Evolutionary conservation across 2,113 vertebrate genomes (phyloP).

Genomic region (Ciconia maguari): DNA sequence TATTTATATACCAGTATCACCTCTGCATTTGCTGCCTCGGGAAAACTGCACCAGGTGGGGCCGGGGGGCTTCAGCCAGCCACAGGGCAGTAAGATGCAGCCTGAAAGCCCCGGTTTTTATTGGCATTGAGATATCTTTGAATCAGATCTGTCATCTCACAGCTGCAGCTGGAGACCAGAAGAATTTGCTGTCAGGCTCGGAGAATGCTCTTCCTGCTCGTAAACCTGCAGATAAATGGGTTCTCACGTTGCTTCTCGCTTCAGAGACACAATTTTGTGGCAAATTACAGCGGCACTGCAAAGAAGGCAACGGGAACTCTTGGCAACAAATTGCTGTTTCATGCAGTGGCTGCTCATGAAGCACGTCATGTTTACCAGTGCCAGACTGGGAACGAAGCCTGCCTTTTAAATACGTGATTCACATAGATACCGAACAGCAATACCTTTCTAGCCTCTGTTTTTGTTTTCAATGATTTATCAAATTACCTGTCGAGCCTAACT

Average conservation of each 20-base stretch:
- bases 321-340: neutral
- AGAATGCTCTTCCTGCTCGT: neutral
- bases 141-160: neutral
- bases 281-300: neutral
- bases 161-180: neutral
- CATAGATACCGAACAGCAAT: neutral
- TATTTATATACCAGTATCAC: neutral
- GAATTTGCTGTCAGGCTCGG: neutral
- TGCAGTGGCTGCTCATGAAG: neutral
- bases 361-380: neutral
- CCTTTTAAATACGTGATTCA: neutral
- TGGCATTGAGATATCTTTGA: neutral
- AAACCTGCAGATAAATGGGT: neutral
- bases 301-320: neutral
- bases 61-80: neutral
- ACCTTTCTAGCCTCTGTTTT: neutral
- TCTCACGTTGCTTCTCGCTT: neutral
- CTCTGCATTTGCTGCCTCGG: neutral
- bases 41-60: neutral
- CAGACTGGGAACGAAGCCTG: neutral
- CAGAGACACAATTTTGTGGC: neutral
- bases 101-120: neutral
- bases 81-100: accelerated
- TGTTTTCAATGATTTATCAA: neutral
- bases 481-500: neutral